These are phyloP conservation scores for Shinisaurus crocodilurus DNA, from an alignment of 2,113 vertebrate genomes.

Conservation along the genomic window DNA sequence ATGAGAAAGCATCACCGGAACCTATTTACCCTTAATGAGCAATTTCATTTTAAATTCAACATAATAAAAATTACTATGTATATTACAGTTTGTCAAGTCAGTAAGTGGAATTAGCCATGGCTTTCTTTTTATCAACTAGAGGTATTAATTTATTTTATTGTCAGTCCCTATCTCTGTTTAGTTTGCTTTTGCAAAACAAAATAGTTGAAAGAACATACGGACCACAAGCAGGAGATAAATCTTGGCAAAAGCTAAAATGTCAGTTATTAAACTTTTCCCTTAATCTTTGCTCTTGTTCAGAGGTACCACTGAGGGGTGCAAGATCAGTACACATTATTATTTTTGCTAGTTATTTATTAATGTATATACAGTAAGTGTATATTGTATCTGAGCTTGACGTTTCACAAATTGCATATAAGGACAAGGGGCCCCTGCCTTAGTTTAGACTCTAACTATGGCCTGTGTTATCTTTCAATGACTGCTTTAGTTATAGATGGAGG, in stretches of 20 bases:
- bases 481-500: background rate
- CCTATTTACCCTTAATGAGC: background rate
- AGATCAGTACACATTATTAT: background rate
- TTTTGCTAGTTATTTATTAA: constrained; percentile 29
- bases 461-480: background rate
- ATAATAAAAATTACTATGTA: accelerated
- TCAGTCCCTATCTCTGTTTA: background rate
- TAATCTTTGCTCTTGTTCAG: background rate
- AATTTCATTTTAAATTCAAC: background rate
- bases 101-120: background rate
- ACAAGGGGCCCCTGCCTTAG: background rate
- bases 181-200: background rate
- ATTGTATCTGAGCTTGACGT: background rate
- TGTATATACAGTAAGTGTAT: constrained; percentile 14
- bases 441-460: background rate
- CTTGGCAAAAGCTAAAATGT: constrained; percentile 23
- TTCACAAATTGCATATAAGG: constrained; percentile 9
- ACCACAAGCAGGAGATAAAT: background rate
- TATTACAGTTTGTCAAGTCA: background rate
- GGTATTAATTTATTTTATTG: background rate
- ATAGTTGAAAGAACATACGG: background rate
- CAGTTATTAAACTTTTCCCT: background rate
- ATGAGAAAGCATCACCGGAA: background rate
- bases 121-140: background rate
- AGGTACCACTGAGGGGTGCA: background rate